Conservation (phyloP, 2,113 vertebrate species). For the Sylvietta virens region DNA sequence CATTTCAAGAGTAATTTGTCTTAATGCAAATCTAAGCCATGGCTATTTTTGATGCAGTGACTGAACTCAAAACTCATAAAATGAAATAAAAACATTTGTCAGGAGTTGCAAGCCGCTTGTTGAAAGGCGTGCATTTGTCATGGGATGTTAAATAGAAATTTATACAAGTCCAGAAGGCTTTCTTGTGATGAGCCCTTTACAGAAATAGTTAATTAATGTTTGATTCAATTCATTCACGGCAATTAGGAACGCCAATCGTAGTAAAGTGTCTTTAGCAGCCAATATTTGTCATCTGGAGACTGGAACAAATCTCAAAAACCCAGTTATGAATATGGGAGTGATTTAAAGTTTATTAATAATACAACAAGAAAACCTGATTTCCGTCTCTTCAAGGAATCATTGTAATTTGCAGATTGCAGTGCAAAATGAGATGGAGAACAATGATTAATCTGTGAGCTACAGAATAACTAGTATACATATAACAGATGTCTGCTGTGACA, state of each 20-base stretch:
- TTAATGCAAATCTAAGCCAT: not conserved
- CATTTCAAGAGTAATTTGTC: not conserved
- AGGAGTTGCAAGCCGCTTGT: slow-evolving; percentile 26
- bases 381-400: slow-evolving; percentile 47
- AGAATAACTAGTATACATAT: slow-evolving; percentile 46
- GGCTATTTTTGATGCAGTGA: slow-evolving; percentile 35
- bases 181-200: slow-evolving; percentile 11
- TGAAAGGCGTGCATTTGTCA: slow-evolving; percentile 6
- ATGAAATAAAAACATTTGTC: slow-evolving; percentile 30
- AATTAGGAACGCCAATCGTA: slow-evolving; percentile 20
- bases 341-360: slow-evolving; percentile 34
- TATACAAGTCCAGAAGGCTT: slow-evolving; percentile 35
- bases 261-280: slow-evolving; percentile 11
- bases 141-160: slow-evolving; percentile 41
- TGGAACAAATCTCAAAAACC: not conserved
- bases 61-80: not conserved
- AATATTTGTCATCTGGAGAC: slow-evolving; percentile 34
- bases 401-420: slow-evolving; percentile 60
- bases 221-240: slow-evolving; percentile 2
- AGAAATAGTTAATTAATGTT: slow-evolving; percentile 40
- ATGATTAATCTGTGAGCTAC: slow-evolving; percentile 67
- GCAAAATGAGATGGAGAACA: slow-evolving; percentile 62
- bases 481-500: slow-evolving; percentile 74
- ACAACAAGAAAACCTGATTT: slow-evolving; percentile 62
- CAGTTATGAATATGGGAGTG: not conserved